phyloP scores from a whole-genome alignment of 2,113 vertebrate genomes.

The Australoheros scitulus region DNA sequence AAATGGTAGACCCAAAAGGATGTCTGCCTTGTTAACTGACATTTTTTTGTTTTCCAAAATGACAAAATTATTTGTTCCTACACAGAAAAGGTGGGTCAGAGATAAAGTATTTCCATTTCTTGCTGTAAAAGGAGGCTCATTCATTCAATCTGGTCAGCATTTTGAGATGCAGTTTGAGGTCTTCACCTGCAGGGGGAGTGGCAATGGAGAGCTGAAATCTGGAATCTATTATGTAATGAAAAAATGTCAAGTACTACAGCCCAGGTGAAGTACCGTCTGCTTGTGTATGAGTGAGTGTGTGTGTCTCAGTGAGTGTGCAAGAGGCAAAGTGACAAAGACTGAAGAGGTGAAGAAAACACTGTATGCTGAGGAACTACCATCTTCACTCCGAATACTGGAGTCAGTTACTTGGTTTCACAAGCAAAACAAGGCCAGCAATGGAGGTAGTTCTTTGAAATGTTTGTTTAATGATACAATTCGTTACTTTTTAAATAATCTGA shows the following conservation, averaged over 20 bases:
- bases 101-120: background rate
- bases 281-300: background rate
- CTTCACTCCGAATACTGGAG: background rate
- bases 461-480: constrained; percentile 16
- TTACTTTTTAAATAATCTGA: constrained; percentile 6
- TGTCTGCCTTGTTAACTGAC: background rate
- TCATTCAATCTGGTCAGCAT: background rate
- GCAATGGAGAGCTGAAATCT: constrained; percentile 14
- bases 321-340: background rate
- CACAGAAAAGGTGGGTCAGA: background rate
- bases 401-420: background rate
- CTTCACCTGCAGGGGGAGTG: constrained; percentile 32
- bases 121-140: background rate
- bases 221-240: constrained; percentile 45
- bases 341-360: background rate
- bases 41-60: too few species aligned
- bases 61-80: background rate
- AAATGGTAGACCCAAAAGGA: background rate
- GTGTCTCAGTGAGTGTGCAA: too few species aligned
- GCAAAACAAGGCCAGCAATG: background rate
- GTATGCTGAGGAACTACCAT: background rate
- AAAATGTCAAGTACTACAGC: constrained; percentile 32
- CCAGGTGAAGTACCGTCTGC: constrained; percentile 30
- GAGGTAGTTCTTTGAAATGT: background rate
- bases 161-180: background rate